These are phyloP conservation scores for Teleiodes luculella DNA, from an alignment of 2,888 invertebrate genomes.

Conservation along the genomic window DNA sequence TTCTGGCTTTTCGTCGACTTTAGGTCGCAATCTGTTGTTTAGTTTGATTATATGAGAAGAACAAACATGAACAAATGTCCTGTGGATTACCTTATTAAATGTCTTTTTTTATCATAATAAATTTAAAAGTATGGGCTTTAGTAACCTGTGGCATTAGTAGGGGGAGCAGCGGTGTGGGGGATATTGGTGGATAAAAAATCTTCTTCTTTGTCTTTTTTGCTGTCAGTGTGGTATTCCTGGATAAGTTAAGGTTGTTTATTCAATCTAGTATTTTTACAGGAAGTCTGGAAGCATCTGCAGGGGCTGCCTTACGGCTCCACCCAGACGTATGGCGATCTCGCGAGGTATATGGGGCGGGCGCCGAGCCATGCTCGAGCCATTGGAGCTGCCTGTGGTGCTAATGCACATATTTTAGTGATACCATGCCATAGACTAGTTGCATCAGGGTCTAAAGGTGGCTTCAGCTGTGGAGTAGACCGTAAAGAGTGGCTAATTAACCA, in stretches of 20 bases:
- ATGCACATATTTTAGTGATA: conserved; percentile 54
- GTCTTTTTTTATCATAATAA: too few relatives aligned
- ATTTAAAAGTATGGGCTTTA: too few relatives aligned
- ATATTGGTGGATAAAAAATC: not conserved
- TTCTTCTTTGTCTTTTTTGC: not conserved
- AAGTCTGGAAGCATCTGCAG: conserved; percentile 58
- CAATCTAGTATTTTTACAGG: conserved; percentile 36
- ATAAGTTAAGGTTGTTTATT: not conserved
- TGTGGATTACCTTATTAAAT: too few relatives aligned
- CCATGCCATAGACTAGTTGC: conserved; percentile 67
- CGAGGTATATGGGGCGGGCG: conserved; percentile 52
- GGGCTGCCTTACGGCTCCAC: conserved; percentile 60
- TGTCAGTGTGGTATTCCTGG: not conserved
- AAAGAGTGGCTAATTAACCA: conserved; percentile 73
- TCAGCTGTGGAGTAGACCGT: conserved; percentile 71
- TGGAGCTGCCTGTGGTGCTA: conserved; percentile 65
- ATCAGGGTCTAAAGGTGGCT: conserved; percentile 63
- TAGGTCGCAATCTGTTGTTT: too few relatives aligned
- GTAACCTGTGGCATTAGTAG: too few relatives aligned
- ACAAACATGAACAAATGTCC: too few relatives aligned
- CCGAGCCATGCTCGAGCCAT: conserved; percentile 59
- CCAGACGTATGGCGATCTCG: conserved; percentile 58
- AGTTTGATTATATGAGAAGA: too few relatives aligned
- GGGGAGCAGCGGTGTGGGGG: too few relatives aligned
- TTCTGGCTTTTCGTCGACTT: too few relatives aligned